Evolutionary conservation across 53 echinoderm and acorn worm genomes (phyloP), one percentile per base, ranked within the genome.

Genomic region (Pentamera pediparva): DNA sequence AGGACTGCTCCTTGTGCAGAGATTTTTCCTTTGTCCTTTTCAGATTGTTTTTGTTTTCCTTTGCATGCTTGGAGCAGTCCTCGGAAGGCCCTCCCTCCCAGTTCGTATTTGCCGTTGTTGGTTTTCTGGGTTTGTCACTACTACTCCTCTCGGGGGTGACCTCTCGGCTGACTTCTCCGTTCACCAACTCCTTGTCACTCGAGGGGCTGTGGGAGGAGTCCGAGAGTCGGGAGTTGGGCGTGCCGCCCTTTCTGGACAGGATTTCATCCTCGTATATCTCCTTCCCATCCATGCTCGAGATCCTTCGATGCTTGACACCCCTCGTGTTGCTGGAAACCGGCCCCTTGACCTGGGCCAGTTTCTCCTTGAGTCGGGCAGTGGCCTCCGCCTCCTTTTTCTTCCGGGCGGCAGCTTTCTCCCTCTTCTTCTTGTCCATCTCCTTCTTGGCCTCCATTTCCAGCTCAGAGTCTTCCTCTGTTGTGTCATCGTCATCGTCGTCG

Each of bases 321-420:
- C 73, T 31, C 33, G 73, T 72, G 30, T 72, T 72, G 26, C 54
- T 72, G 15, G 73, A 72, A 36, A 61, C 77, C 21, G 61, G 61
- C 21, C 61, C 62, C 31, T 77, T 62, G 13, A 48, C 63, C 32
- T 62, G 77, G 6, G 61, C 47, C 32, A 62, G 24, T 17, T 62
- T 77, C 19, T 77, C 77, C 26, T 54, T 72, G 35, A 72, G 37
- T 37, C 52, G n/a, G 4, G 52, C 55, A 2, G 67, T 26, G 24
- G 45, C 72, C 72, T 53, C 80, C 3, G 64, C 64, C 32, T 82
- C 76, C 26, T 76, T 76, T 34, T 84, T 48, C 17, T 61, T 47
- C 19, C 60, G 6, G 15, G 79, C 61, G 9, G 32, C 60, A 13
- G 40, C 59, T 24, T 77, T 65, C 19, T 59, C 59, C 35, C 52